Evolutionary conservation across 2,797 vertebrate species (phyloP).

Genomic region (Pelobates cultripes): DNA sequence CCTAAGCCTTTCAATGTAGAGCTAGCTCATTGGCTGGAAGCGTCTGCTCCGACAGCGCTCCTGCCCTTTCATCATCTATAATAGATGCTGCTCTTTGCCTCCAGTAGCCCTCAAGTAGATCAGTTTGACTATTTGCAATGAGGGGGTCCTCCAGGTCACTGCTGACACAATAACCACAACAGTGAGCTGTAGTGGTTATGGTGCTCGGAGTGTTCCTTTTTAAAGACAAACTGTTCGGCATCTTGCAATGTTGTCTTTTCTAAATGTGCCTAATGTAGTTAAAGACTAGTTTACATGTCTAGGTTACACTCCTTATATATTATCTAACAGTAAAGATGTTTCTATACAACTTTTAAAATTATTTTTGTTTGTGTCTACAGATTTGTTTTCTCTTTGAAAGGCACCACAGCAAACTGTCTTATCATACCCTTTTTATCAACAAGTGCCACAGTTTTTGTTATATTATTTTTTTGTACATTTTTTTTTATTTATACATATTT

Average conservation of each 20-base stretch:
- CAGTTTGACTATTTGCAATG: too few relatives aligned
- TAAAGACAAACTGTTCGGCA: neutral
- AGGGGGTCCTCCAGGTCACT: too few relatives aligned
- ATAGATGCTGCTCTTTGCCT: too few relatives aligned
- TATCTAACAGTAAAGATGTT: neutral
- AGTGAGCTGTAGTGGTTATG: too few relatives aligned
- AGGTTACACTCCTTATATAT: neutral
- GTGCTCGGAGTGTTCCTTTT: too few relatives aligned
- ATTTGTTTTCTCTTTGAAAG: neutral
- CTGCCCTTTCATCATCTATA: too few relatives aligned
- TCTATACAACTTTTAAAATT: neutral
- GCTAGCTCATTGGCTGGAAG: too few relatives aligned
- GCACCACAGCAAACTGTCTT: neutral
- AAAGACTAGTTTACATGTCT: neutral
- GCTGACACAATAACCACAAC: too few relatives aligned
- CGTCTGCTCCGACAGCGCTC: too few relatives aligned
- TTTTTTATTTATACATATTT: slow-evolving; percentile 73
- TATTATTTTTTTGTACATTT: slow-evolving; percentile 66
- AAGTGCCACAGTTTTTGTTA: slow-evolving; percentile 72
- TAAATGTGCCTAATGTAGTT: slow-evolving; percentile 23
- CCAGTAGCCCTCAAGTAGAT: too few relatives aligned
- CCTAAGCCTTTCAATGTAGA: too few relatives aligned
- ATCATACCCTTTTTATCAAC: slow-evolving; percentile 64
- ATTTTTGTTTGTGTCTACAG: slow-evolving; percentile 7
- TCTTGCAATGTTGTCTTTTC: slow-evolving; percentile 44